Conservation (phyloP, 2,888 invertebrate species). For the Gryllus longicercus region DNA sequence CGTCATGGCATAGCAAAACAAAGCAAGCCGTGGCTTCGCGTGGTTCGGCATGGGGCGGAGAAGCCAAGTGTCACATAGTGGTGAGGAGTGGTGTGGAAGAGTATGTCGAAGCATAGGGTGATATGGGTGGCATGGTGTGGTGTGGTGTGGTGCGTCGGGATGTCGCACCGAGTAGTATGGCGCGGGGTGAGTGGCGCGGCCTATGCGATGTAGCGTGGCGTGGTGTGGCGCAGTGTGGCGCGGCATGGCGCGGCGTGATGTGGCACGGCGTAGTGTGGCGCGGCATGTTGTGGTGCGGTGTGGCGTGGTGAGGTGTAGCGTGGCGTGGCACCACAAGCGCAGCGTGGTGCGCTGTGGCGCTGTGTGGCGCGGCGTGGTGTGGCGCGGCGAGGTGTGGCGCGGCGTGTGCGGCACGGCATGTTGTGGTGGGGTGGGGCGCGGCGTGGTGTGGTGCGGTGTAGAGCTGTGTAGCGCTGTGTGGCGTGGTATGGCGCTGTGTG, state of each 20-base stretch:
- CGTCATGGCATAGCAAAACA: background rate
- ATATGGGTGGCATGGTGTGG: background rate
- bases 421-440: background rate
- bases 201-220: background rate
- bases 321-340: background rate
- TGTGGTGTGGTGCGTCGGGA: background rate
- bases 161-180: background rate
- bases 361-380: background rate
- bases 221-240: background rate
- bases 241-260: background rate
- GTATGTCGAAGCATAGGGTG: background rate
- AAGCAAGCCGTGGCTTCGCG: background rate
- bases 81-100: background rate
- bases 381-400: background rate
- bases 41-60: background rate
- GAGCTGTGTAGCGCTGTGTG: background rate
- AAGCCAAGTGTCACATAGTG: background rate
- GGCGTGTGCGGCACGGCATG: no score
- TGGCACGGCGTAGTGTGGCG: no score
- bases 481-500: background rate
- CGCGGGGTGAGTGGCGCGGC: background rate
- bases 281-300: conserved; percentile 1
- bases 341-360: background rate
- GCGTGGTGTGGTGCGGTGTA: background rate
- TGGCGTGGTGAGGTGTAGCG: background rate